Evolutionary conservation across 2,888 invertebrate genomes (phyloP), one percentile per base, ranked within the genome.

Genomic region (Fissipunctia ypsillon): DNA sequence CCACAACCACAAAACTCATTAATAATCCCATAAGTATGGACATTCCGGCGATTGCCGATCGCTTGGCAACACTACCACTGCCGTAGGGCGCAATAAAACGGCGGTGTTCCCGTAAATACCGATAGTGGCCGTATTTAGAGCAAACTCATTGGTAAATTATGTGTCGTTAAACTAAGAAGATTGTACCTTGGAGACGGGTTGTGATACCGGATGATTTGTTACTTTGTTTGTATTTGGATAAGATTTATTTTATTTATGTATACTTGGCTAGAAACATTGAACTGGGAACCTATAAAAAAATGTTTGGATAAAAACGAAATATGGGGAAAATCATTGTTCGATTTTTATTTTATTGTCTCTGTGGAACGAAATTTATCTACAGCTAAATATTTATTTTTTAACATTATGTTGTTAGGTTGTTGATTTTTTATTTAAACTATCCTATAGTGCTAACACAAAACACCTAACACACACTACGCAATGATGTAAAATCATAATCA

Each of bases 101-200:
- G 71, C 60, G 64, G 28, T 66, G 69, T 73, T 83, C 69, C 50
- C 71, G 76, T 81, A 84, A 76, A 82, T 87, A 76, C 67, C 73
- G 73, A 84, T 87, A 85, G 78, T 78, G 45, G 54, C 35, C 75
- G 84, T 87, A 88, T 89, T 89, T 88, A 86, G 84, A 80, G 79
- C 80, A 82, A 85, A 88, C 85, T 87, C 86, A 86, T 83, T 80
- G 85, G 84, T 81, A 83, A 81, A 85, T 89, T 81, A 80, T 79
- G 68, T 73, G 69, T 76, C 70, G 84, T 66, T 83, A 69, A 76
- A 76, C 67, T 81, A 79, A 79, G 82, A 78, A 82, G 76, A 87
- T 87, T 80, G 76, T 77, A 72, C 86, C 84, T 79, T 69, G 72
- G 87, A 88, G 88, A 83, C 67, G 50, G 25, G n/a, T 31, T 73